Conservation (phyloP, 1,140 invertebrate genomes). For the Mylabris phalerata region DNA sequence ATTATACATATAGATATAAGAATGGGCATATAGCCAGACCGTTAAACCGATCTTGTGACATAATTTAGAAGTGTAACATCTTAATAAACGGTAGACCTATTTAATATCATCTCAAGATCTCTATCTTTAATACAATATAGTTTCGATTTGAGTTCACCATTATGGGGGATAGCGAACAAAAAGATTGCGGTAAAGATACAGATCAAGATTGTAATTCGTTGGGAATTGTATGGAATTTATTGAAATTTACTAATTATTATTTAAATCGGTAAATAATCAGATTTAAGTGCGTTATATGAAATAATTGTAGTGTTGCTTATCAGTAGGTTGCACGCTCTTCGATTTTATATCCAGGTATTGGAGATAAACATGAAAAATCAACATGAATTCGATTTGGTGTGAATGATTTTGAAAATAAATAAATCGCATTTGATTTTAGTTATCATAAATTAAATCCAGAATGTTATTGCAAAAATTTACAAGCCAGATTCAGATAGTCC, state of each 20-base stretch:
- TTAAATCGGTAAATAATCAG: background rate
- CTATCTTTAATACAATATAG: no score
- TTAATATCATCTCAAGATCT: no score
- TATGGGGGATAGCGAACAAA: no score
- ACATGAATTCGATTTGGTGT: conserved; percentile 10
- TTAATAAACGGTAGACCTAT: background rate
- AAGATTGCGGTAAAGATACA: no score
- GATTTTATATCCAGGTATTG: conserved; percentile 11
- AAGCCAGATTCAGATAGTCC: no score
- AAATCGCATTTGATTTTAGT: conserved; percentile 10
- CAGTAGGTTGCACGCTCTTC: conserved; percentile 7
- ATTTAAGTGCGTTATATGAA: background rate
- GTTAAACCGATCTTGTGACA: conserved; percentile 8
- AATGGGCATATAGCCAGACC: conserved; percentile 15
- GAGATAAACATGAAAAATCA: conserved; percentile 15
- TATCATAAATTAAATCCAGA: conserved; percentile 10
- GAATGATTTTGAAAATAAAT: conserved; percentile 12
- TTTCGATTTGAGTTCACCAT: no score
- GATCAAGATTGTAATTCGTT: no score
- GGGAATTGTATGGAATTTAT: background rate
- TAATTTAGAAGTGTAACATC: conserved; percentile 11
- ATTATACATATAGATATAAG: background rate
- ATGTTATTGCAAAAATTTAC: no score
- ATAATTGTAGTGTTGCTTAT: conserved; percentile 6
- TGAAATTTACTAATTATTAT: background rate